A percentile compares a stretch with the other conserved stretches of the same genome.
Evolutionary conservation across 2,113 vertebrate genomes (phyloP).

Genomic region (Neofelis nebulosa): DNA sequence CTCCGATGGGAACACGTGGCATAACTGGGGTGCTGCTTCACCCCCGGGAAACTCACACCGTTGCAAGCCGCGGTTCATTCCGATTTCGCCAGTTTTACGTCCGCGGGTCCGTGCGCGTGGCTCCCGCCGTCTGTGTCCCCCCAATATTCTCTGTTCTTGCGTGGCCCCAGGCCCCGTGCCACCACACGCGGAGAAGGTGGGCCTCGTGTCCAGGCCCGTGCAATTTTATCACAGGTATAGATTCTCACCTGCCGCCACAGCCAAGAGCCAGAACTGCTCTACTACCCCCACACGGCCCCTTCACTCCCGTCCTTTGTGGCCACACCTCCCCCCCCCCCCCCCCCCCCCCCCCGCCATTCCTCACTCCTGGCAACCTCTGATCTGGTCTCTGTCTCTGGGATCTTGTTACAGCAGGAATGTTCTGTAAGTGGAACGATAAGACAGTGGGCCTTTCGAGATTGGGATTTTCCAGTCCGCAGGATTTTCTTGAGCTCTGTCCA

Average conservation of each 20-base stretch:
- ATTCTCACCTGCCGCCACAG: not conserved
- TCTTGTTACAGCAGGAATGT: not conserved
- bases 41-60: too few relatives aligned
- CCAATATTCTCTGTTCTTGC: not conserved
- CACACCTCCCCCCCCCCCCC: too few relatives aligned
- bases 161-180: not conserved
- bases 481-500: not conserved
- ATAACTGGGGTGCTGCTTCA: accelerated
- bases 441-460: not conserved
- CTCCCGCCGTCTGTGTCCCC: not conserved
- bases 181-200: accelerated
- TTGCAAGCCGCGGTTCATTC: too few relatives aligned
- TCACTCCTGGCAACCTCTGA: not conserved
- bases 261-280: not conserved
- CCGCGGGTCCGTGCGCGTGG: not conserved
- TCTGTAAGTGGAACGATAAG: not conserved
- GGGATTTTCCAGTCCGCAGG: not conserved
- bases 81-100: accelerated
- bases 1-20: accelerated
- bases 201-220: not conserved
- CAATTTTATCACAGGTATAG: not conserved
- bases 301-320: not conserved
- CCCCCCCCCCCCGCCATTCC: too few relatives aligned
- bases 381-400: not conserved
- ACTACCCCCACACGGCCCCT: accelerated